These are phyloP conservation scores for Halcyon badia DNA, from an alignment of 2,797 vertebrate species.

Conservation along the genomic window DNA sequence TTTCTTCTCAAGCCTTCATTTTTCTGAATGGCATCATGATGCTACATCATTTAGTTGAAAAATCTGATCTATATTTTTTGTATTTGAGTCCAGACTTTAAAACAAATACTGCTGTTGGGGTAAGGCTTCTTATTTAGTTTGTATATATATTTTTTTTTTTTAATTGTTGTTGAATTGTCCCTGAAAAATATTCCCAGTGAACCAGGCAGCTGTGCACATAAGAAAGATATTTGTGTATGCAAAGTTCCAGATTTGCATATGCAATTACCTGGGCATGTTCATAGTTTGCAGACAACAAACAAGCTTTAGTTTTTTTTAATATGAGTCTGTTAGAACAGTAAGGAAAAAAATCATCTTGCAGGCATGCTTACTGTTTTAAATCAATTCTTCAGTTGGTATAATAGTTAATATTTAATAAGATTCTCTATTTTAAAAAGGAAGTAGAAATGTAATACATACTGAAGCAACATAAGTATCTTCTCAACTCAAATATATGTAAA, in stretches of 20 bases:
- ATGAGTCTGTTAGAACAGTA: not conserved
- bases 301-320: not conserved
- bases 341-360: slow-evolving; percentile 6
- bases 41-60: not conserved
- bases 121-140: not conserved
- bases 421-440: slow-evolving; percentile 43
- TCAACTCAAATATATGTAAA: not conserved
- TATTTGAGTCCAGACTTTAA: not conserved
- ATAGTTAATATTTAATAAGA: slow-evolving; percentile 72
- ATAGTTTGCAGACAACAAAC: not conserved
- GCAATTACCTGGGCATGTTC: slow-evolving; percentile 7
- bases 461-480: not conserved
- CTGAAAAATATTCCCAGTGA: not conserved
- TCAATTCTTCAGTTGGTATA: slow-evolving; percentile 6
- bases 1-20: not conserved
- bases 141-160: too few relatives aligned
- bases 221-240: not conserved
- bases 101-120: not conserved
- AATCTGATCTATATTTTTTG: not conserved
- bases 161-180: not conserved
- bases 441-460: not conserved
- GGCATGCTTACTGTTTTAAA: not conserved
- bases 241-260: not conserved
- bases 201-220: not conserved
- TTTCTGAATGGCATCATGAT: not conserved